Base-by-base conservation (phyloP, 53 echinoderm and acorn worm genomes). In the Astropecten irregularis region DNA sequence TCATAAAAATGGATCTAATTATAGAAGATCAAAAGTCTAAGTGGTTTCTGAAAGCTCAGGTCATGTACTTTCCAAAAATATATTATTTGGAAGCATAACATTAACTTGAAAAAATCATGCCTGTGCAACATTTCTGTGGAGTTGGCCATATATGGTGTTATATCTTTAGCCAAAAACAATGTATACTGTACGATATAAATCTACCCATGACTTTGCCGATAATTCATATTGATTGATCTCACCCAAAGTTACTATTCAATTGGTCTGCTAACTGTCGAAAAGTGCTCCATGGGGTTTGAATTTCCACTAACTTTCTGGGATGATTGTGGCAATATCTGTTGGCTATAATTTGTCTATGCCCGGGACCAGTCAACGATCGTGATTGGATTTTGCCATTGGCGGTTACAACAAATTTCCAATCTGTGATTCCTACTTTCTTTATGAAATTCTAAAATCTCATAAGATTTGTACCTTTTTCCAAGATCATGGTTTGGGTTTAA, bases 381-480 rank as follows among this genome's bases (percentile, higher is more conserved):
- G 76, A 38, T 16, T 76, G 52, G 55, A 76, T 76, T 57, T 56
- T 56, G 19, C 35, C 33, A 57, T 76, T n/a, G n/a, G n/a, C 76
- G 9, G 19, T 56, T 35, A 76, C 59, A 36, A 13, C 22, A 58
- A 22, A 57, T 49, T 74, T 50, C 76, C 82, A 85, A 18, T 85
- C 81, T 14, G 39, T 40, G 29, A 86, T 90, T 28, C 60, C 57
- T 9, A 82, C 8, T 1, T 50, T 19, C 21, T 73, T 81, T 5
- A 85, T 59, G 60, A 90, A 90, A 1, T 70, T 60, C 44, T 71
- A 48, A 36, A 90, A 86, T 10, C 68, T 47, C 61, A 71, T 82
- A 2, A 90, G 35, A 66, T 82, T 86, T 3, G 22, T 28, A 29
- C 67, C 54, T 2, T 3, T 40, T 49, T 86, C 72, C 19, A 72